Conservation (phyloP, 2,888 invertebrate genomes). For the Cantharis lateralis region DNA sequence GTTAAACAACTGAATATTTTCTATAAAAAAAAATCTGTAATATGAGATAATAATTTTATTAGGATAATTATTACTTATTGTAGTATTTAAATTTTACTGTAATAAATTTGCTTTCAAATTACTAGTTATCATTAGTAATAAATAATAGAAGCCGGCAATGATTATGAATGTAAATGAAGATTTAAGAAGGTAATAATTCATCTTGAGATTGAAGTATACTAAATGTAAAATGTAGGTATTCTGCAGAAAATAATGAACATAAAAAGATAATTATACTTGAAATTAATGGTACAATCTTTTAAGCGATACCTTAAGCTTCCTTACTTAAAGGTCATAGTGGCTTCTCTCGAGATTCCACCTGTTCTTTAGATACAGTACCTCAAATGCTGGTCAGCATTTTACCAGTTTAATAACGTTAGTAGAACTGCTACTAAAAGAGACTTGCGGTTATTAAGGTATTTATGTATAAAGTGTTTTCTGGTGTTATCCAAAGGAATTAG, state of each 20-base stretch:
- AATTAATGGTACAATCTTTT: not conserved
- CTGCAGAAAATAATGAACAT: not conserved
- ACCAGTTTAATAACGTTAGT: constrained; percentile 11
- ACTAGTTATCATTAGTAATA: not conserved
- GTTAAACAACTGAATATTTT: too few relatives aligned
- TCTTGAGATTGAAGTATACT: not conserved
- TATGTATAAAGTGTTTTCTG: constrained; percentile 19
- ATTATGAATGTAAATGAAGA: not conserved
- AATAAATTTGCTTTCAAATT: not conserved
- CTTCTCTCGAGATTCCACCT: constrained; percentile 1
- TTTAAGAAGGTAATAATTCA: not conserved
- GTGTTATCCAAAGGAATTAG: constrained; percentile 7
- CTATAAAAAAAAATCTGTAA: too few relatives aligned
- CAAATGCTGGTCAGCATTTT: constrained; percentile 17
- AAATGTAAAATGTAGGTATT: not conserved
- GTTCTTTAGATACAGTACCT: not conserved
- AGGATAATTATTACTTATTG: too few relatives aligned
- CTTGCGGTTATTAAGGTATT: constrained; percentile 23
- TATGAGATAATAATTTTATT: too few relatives aligned
- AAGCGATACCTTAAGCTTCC: not conserved
- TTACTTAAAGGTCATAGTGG: not conserved
- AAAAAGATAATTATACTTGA: not conserved
- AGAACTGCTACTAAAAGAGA: constrained; percentile 6
- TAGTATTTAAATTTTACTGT: not conserved
- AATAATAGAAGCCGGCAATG: not conserved